Evolutionary conservation across 2,888 invertebrate species (phyloP).

Genomic region (Papilio protenor): DNA sequence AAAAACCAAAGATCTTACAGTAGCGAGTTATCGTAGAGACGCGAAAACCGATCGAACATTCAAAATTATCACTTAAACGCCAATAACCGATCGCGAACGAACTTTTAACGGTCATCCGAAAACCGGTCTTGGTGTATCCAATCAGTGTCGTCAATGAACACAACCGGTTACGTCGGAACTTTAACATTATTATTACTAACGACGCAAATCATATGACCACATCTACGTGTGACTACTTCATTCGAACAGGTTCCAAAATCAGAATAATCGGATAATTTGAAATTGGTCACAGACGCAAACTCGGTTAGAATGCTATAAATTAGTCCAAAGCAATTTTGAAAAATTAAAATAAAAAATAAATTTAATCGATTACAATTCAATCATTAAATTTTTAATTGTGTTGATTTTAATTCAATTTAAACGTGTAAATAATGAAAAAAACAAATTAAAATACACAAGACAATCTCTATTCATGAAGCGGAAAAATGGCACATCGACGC

Average conservation of each 20-base stretch:
- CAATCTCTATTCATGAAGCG: background rate
- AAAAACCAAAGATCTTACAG: constrained; percentile 29
- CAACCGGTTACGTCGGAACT: constrained; percentile 47
- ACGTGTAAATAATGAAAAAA: background rate
- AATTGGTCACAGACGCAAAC: constrained; percentile 59
- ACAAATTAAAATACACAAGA: background rate
- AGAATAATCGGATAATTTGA: constrained; percentile 59
- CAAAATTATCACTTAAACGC: constrained; percentile 60
- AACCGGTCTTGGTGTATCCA: constrained; percentile 63
- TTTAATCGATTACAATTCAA: background rate
- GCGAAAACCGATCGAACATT: constrained; percentile 59
- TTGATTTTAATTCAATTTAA: background rate
- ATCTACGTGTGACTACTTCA: constrained; percentile 44
- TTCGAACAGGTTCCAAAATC: constrained; percentile 51
- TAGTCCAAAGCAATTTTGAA: constrained; percentile 30
- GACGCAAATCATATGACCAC: constrained; percentile 35
- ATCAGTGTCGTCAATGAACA: constrained; percentile 54
- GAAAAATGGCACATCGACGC: no score
- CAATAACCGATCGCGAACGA: constrained; percentile 61
- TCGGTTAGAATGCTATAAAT: constrained; percentile 61
- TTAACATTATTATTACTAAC: constrained; percentile 42
- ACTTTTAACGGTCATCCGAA: constrained; percentile 68
- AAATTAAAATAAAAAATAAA: no score
- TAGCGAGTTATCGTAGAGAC: constrained; percentile 37
- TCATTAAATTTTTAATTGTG: background rate